Base-by-base conservation (phyloP, 2,888 invertebrate genomes). In the Aplocera efformata region DNA sequence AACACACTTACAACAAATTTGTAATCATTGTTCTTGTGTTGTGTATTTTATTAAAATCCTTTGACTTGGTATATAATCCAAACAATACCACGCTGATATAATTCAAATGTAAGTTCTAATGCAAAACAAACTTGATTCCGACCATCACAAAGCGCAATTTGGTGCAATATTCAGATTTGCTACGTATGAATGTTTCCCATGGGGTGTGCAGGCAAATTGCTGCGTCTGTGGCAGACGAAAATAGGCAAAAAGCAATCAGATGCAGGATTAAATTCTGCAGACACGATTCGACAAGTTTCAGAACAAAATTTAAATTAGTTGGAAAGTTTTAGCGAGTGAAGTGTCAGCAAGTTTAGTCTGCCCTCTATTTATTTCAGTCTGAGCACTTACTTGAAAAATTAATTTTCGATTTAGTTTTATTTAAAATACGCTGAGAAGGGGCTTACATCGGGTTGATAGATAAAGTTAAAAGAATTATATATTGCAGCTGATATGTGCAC, bases 91-190 rank as follows among this genome's bases (percentile, higher is more conserved):
- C 13, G 40, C 28, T 37, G 40, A 40, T 43, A 37, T 43, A 36
- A 26, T 27, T 36, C 42, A 31, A 43, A 43, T 31, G 27, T 39
- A 30, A 40, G 30, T 41, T 48, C 31, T 37, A 43, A 40, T 33
- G 33, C 38, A 31, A 31, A 39, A 23, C 38, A 38, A 52, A 50
- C 50, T 44, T 38, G 44, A 42, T 33, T 41, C 40, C 36, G 38
- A 20, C 21, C 32, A 20, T 43, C 44, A 50, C 43, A 48, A 48
- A 48, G 54, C 35, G 51, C 55, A 52, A 55, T 55, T 52, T 52
- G 43, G 40, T 43, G 48, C 54, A 52, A 55, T 52, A 55, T 55
- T 55, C 52, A 52, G 52, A 55, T 55, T 52, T 50, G 44, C 46
- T 30, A 40, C 37, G 45, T 50, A 52, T 50, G 48, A 50, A 50